Conservation (phyloP, 2,797 vertebrate species). For the Parotocinclus haroldoi region DNA sequence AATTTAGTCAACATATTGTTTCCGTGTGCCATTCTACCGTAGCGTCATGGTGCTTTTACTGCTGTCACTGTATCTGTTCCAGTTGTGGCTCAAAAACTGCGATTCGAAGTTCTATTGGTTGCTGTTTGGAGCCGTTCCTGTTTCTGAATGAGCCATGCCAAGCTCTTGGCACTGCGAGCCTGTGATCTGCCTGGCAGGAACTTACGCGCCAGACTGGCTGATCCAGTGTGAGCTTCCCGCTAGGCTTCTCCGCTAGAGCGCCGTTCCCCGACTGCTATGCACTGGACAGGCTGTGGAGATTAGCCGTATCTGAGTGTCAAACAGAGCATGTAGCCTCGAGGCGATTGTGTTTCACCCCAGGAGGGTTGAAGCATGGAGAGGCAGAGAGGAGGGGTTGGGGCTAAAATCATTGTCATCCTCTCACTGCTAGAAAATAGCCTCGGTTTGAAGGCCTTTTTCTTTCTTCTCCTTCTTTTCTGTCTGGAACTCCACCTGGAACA, state of each 20-base stretch:
- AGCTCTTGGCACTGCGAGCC: too few relatives aligned
- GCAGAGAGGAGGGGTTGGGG: constrained; percentile 9
- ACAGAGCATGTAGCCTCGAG: constrained; percentile 57
- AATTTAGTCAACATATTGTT: too few relatives aligned
- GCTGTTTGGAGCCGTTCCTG: too few relatives aligned
- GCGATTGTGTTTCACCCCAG: constrained; percentile 53
- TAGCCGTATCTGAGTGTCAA: constrained; percentile 34
- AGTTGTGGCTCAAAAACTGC: too few relatives aligned
- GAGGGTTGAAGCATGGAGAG: constrained; percentile 31
- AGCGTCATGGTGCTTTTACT: too few relatives aligned
- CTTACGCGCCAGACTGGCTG: neutral
- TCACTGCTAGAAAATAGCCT: neutral
- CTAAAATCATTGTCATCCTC: constrained; percentile 22
- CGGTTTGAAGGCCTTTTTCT: constrained; percentile 1
- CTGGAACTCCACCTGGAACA: constrained; percentile 27
- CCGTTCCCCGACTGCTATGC: constrained; percentile 16
- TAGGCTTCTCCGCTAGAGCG: constrained; percentile 16
- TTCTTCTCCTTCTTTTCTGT: constrained; percentile 30
- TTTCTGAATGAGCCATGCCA: too few relatives aligned
- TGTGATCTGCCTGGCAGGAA: too few relatives aligned
- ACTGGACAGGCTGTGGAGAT: constrained; percentile 37
- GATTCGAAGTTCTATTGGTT: too few relatives aligned
- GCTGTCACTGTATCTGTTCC: too few relatives aligned
- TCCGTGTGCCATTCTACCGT: too few relatives aligned
- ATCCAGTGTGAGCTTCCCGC: neutral